Base-by-base conservation (phyloP, 2,888 invertebrate species). In the Polia nebulosa region DNA sequence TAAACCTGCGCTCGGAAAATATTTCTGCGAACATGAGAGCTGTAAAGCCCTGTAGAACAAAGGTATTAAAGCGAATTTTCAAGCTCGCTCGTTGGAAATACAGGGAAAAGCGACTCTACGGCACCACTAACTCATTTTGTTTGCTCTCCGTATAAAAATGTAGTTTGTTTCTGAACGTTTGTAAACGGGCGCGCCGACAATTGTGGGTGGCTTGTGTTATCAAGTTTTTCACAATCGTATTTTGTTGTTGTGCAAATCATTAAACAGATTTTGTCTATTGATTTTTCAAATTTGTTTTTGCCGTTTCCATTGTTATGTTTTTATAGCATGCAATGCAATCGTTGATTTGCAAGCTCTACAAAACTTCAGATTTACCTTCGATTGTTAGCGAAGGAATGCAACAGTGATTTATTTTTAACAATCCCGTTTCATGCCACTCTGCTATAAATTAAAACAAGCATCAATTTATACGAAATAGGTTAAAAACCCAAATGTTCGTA, bases 21-120 rank as follows among this genome's bases (percentile, higher is more conserved):
- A 91, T 91, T 91, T 90, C 86, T 86, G 90, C 84, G 89, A 89
- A 91, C 92, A 91, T 87, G 90, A 93, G 91, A 91, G 91, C 91
- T 88, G 90, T 92, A 93, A 92, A 93, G 91, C 92, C 90, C 87
- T 93, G 93, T 92, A 91, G 93, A 94, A 94, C 94, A 94, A 94
- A 93, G 93, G 93, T 93, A 93, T 95, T 94, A 94, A 94, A 94
- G 92, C 90, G 92, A 94, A 94, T 94, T 93, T 94, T 92, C 91
- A 90, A 93, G 93, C 94, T 92, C 89, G 88, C 86, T 90, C 88
- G 89, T 86, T 86, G 88, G 89, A 86, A 90, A 91, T 90, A 92
- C 89, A 87, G 89, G 88, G 90, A 88, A 91, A 92, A 92, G 91
- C 92, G 92, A 90, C 90, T 91, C 89, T 91, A 89, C 91, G 88